Evolutionary conservation across 2,113 vertebrate species (phyloP), one percentile per base, ranked within the genome.

Genomic region (Hippocampus guttulatus): DNA sequence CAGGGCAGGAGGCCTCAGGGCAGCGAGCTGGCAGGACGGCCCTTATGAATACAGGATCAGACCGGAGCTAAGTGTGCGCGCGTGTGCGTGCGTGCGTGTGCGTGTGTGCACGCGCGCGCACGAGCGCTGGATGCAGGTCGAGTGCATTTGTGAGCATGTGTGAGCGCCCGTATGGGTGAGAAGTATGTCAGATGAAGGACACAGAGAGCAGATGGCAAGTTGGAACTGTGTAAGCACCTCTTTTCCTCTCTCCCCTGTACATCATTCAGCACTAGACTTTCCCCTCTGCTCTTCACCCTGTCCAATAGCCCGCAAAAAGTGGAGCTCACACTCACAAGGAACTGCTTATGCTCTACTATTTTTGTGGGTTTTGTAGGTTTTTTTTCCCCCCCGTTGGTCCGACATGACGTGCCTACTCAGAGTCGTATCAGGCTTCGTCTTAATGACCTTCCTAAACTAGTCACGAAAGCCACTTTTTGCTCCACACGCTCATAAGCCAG

Each of bases 161-260:
- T 76, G 55, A 68, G 72, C 71, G 74, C 80, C 75, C 75, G 69
- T 75, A 71, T 75, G 84, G 79, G 75, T 88, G 83, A 85, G 75
- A 88, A 87, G 78, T 85, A 84, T 88, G 89, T 91, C 88, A 91
- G 78, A 79, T 88, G 87, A 90, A 91, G 87, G 89, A 91, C 89
- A 82, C 81, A 76, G 81, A 73, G 83, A 91, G 84, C 89, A 91
- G 88, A 91, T 90, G 88, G 86, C 80, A 73, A 81, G 73, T 81
- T 75, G 77, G 70, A 75, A 73, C 80, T 52, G 64, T 82, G 74
- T 64, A 76, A 81, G 77, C 77, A 82, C 74, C 75, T 82, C 73
- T 70, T 63, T 79, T 76, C 64, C 11, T 81, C 76, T 74, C 68
- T 76, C 67, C 5, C n/a, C 73, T 74, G 73, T 80, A 69, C 72